Evolutionary conservation across 2,888 invertebrate species (phyloP).

Genomic region (Drosophila ezoana): DNA sequence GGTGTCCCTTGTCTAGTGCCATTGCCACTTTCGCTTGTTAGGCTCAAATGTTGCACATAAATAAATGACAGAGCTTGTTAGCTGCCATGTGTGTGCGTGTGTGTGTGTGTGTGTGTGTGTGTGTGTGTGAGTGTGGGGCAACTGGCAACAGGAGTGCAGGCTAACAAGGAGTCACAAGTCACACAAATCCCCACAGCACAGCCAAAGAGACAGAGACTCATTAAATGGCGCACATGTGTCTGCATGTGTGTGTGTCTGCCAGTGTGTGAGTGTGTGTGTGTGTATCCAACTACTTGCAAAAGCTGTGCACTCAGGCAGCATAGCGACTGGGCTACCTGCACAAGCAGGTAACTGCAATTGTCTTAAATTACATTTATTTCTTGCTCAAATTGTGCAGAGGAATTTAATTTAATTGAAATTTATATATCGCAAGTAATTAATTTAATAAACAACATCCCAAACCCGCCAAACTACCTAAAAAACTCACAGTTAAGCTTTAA

Average conservation of each 20-base stretch:
- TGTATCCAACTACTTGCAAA: slow-evolving; percentile 9
- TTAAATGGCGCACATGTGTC: slow-evolving; percentile 36
- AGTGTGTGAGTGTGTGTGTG: slow-evolving; percentile 15
- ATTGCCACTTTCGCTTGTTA: slow-evolving; percentile 72
- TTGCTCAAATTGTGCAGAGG: slow-evolving; percentile 27
- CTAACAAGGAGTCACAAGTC: slow-evolving; percentile 66
- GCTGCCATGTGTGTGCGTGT: slow-evolving; percentile 24
- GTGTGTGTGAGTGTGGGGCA: neutral
- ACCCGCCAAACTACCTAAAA: neutral
- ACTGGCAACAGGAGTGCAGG: slow-evolving; percentile 39
- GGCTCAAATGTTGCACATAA: slow-evolving; percentile 72
- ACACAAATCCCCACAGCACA: slow-evolving; percentile 39
- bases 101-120: too few species aligned
- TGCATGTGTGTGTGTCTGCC: slow-evolving; percentile 8
- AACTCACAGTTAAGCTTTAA: neutral
- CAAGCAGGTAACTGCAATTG: slow-evolving; percentile 14
- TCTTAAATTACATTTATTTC: slow-evolving; percentile 30
- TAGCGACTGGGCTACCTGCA: neutral
- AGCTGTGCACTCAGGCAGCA: slow-evolving; percentile 28
- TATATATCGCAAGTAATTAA: slow-evolving; percentile 21
- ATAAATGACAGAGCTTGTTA: slow-evolving; percentile 73
- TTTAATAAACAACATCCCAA: neutral
- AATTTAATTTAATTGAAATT: slow-evolving; percentile 25
- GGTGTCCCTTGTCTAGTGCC: slow-evolving; percentile 8
- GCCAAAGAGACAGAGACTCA: slow-evolving; percentile 49